Conservation (phyloP, 2,113 vertebrate genomes). For the Pygoscelis antarcticus region DNA sequence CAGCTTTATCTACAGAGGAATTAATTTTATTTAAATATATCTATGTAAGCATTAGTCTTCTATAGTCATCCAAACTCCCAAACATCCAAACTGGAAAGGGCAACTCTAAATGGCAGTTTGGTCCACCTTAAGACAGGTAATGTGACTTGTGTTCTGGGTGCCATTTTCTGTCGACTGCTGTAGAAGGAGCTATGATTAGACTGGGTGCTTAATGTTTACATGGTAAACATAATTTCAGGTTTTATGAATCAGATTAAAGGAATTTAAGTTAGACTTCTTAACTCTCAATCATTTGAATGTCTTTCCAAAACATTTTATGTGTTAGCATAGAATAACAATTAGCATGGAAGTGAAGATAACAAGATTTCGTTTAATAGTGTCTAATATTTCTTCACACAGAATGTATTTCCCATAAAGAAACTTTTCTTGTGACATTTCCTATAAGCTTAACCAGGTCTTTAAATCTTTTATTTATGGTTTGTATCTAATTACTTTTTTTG, state of each 20-base stretch:
- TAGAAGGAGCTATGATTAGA: neutral
- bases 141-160: neutral
- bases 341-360: neutral
- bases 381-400: neutral
- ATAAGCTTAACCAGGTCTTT: neutral
- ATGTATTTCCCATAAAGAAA: neutral
- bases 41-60: neutral
- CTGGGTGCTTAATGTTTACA: neutral
- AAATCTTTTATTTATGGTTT: neutral
- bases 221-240: neutral
- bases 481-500: neutral
- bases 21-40: neutral
- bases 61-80: neutral
- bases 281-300: neutral
- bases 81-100: neutral
- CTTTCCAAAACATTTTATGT: neutral
- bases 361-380: neutral
- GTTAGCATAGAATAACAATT: neutral
- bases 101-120: neutral
- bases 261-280: neutral
- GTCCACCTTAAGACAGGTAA: neutral
- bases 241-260: neutral
- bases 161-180: neutral
- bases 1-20: neutral
- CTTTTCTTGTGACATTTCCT: neutral